These are phyloP conservation scores for Hedya salicella DNA, from an alignment of 2,888 invertebrate genomes.

Conservation along the genomic window DNA sequence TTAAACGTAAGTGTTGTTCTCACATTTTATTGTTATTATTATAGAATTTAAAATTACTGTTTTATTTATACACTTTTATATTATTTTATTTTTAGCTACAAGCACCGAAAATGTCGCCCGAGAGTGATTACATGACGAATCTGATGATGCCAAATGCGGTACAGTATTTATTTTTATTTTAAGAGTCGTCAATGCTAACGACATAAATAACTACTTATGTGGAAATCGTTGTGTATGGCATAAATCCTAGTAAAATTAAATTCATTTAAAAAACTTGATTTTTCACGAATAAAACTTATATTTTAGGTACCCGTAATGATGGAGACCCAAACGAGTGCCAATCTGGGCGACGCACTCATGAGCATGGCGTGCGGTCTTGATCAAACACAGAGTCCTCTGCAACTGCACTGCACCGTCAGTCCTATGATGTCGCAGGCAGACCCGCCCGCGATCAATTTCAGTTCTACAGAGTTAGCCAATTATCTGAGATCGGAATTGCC, in stretches of 20 bases:
- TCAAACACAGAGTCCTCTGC: background rate
- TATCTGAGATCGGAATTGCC: conserved; percentile 53
- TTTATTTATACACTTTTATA: background rate
- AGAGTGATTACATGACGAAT: conserved; percentile 9
- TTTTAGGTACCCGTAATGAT: conserved; percentile 23
- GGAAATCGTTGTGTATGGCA: too few species aligned
- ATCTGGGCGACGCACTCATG: conserved; percentile 53
- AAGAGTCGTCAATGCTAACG: background rate
- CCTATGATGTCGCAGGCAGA: conserved; percentile 53
- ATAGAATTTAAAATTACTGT: background rate
- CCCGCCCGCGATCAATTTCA: conserved; percentile 49
- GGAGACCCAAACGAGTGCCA: background rate
- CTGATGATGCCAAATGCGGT: conserved; percentile 16
- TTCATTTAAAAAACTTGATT: too few species aligned
- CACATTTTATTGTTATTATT: background rate
- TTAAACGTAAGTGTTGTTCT: conserved; percentile 20
- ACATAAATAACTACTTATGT: too few species aligned
- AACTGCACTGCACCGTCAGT: conserved; percentile 36
- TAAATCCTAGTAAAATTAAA: too few species aligned
- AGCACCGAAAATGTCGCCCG: background rate
- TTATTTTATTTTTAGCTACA: conserved; percentile 15
- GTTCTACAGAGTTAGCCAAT: conserved; percentile 66
- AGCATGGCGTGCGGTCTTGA: conserved; percentile 5
- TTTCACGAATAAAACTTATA: background rate
- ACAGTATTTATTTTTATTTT: background rate